Percentiles rank a stretch among this genome's conserved stretches.
These are phyloP conservation scores for Scaptomyza parva DNA, from an alignment of 2,888 invertebrate genomes.

Conservation along the genomic window DNA sequence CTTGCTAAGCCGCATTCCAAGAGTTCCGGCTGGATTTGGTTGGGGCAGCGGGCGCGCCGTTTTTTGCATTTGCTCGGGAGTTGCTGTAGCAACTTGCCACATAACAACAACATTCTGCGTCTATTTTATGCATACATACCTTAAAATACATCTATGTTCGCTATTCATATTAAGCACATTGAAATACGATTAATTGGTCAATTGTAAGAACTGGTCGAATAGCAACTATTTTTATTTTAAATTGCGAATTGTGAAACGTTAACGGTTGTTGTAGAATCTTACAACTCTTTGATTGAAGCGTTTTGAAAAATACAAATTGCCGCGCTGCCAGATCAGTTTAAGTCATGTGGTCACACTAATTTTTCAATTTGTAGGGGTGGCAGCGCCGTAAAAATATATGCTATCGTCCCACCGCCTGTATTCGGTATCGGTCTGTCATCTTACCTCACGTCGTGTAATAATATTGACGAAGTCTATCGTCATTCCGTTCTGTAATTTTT, in stretches of 20 bases:
- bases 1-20: constrained; percentile 74
- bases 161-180: not conserved
- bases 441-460: constrained; percentile 25
- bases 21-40: constrained; percentile 44
- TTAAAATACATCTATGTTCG: not conserved
- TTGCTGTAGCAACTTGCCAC: constrained; percentile 52
- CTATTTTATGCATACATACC: constrained; percentile 9
- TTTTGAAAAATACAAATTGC: not conserved
- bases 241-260: not conserved
- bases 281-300: constrained; percentile 1
- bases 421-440: constrained; percentile 3
- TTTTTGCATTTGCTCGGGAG: constrained; percentile 43
- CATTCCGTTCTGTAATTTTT: constrained; percentile 25
- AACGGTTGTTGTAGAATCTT: not conserved
- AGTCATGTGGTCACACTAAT: constrained; percentile 6
- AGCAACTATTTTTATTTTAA: not conserved
- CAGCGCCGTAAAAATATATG: constrained; percentile 11
- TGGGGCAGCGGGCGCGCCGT: constrained; percentile 47
- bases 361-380: not conserved
- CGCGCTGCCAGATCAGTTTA: constrained; percentile 14
- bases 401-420: constrained; percentile 21
- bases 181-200: not conserved
- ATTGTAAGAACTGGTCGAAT: not conserved
- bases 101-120: constrained; percentile 42
- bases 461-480: constrained; percentile 32